Conservation (phyloP, 2,888 invertebrate species). For the Seira musarum region DNA sequence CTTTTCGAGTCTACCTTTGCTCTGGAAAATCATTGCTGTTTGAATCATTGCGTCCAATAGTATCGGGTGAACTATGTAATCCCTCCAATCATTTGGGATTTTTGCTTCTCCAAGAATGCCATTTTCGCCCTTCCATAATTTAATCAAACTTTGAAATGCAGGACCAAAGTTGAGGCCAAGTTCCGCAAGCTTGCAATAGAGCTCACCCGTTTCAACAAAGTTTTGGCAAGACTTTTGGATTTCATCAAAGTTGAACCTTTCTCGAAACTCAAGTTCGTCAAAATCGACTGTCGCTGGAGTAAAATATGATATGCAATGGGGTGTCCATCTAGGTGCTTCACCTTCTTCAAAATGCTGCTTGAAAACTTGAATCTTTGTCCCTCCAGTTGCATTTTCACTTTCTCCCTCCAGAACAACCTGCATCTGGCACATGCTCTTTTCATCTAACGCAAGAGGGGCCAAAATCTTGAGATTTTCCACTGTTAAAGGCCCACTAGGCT, state of each 20-base stretch:
- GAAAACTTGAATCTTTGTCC: constrained; percentile 12
- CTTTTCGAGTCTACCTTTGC: constrained; percentile 40
- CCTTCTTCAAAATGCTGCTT: constrained; percentile 6
- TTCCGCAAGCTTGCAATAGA: constrained; percentile 47
- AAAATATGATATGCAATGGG: neutral
- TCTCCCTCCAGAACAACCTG: constrained; percentile 34
- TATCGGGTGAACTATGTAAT: constrained; percentile 56
- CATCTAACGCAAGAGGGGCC: constrained; percentile 44
- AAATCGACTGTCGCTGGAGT: neutral
- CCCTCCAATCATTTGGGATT: constrained; percentile 27
- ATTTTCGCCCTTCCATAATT: constrained; percentile 37
- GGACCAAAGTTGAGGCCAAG: constrained; percentile 50
- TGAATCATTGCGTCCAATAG: constrained; percentile 60
- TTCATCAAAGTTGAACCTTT: neutral
- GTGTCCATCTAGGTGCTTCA: constrained; percentile 3
- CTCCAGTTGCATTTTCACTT: neutral
- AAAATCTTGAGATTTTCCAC: constrained; percentile 53
- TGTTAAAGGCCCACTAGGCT: constrained; percentile 50
- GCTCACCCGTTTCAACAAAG: neutral
- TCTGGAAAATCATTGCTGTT: constrained; percentile 46
- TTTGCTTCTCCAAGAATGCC: constrained; percentile 18
- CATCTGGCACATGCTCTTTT: constrained; percentile 16
- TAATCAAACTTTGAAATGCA: constrained; percentile 33
- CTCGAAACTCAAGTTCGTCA: neutral
- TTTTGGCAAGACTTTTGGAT: neutral